These are phyloP conservation scores for Omphaloscelis lunosa DNA, from an alignment of 2,888 invertebrate genomes.

Conservation along the genomic window DNA sequence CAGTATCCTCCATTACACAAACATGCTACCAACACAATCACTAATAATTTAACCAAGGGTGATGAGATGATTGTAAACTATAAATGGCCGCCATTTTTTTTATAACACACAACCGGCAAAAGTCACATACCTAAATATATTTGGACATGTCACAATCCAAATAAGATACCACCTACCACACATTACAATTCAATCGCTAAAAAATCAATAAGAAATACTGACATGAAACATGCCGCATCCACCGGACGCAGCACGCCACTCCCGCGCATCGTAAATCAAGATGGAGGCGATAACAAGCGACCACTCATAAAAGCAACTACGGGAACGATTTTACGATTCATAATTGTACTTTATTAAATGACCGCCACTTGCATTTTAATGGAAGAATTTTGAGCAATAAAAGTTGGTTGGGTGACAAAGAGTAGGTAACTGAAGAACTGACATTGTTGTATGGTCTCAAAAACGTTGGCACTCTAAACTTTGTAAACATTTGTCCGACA, in stretches of 20 bases:
- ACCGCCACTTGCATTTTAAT: constrained; percentile 86
- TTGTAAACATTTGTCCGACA: not conserved
- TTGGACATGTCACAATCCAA: constrained; percentile 34
- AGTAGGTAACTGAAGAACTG: constrained; percentile 39
- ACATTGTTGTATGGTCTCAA: not conserved
- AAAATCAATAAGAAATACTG: constrained; percentile 58
- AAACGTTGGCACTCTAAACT: not conserved
- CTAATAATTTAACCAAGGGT: not conserved
- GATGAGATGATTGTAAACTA: not conserved
- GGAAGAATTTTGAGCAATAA: constrained; percentile 79
- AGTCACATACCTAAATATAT: not conserved
- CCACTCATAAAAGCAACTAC: constrained; percentile 87
- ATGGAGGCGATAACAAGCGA: constrained; percentile 88
- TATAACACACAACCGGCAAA: not conserved
- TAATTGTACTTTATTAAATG: constrained; percentile 90
- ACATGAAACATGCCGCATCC: constrained; percentile 70
- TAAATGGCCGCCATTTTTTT: not conserved
- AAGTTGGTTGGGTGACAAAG: constrained; percentile 64
- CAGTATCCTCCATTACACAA: not conserved
- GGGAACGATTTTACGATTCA: constrained; percentile 89
- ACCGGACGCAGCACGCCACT: constrained; percentile 65
- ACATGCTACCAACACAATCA: not conserved
- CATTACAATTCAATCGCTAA: constrained; percentile 60
- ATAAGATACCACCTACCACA: constrained; percentile 19
- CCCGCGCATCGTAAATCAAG: constrained; percentile 86